Percentiles rank a stretch among this genome's conserved stretches.
Evolutionary conservation across 2,113 vertebrate species (phyloP).

Genomic region (Zosterops lateralis): DNA sequence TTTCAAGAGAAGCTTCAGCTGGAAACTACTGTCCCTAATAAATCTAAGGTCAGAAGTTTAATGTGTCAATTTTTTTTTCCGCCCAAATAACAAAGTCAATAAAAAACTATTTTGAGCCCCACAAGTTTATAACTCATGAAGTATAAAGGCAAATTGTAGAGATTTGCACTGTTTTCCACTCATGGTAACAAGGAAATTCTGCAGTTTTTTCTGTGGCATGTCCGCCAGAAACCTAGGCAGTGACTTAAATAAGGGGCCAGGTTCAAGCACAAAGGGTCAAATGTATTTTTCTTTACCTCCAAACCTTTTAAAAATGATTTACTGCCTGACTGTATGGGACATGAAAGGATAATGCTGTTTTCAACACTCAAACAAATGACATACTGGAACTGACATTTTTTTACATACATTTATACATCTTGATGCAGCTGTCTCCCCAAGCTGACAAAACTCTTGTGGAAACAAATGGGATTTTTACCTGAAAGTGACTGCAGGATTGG

Average conservation of each 20-base stretch:
- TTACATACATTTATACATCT: slow-evolving; percentile 22
- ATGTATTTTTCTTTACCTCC: slow-evolving; percentile 54
- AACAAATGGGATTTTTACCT: slow-evolving; percentile 37
- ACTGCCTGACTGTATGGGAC: slow-evolving; percentile 9
- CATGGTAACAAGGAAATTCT: neutral
- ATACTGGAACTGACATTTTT: slow-evolving; percentile 38
- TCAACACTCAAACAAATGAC: slow-evolving; percentile 46
- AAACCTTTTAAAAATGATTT: slow-evolving; percentile 55
- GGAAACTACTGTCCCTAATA: neutral
- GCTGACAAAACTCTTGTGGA: neutral
- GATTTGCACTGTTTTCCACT: neutral
- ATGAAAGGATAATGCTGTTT: slow-evolving; percentile 55
- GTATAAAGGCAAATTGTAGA: neutral
- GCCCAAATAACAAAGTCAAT: neutral
- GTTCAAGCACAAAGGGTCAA: slow-evolving; percentile 46
- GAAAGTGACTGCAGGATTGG: slow-evolving; percentile 10
- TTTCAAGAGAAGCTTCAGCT: neutral
- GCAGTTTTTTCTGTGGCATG: neutral
- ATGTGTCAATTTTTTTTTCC: neutral
- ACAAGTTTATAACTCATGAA: neutral
- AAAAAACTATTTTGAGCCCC: neutral
- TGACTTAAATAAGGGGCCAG: neutral
- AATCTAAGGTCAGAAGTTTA: neutral
- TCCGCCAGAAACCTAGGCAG: neutral
- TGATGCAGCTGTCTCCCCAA: neutral